phyloP scores from a whole-genome alignment of 2,888 invertebrate genomes.

The Chrysotoxum bicinctum region DNA sequence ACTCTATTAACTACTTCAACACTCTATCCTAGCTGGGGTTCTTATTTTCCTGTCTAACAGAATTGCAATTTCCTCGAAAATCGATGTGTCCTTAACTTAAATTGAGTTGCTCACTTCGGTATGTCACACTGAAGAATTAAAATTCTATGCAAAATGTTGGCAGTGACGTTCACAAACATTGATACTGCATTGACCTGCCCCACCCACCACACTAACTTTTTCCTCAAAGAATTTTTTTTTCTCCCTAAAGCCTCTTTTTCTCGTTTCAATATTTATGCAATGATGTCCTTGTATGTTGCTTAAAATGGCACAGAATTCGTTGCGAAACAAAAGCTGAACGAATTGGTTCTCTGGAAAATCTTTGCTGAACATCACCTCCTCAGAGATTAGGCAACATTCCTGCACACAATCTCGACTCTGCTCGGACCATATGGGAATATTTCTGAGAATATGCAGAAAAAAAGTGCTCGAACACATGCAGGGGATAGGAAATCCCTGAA shows the following conservation, averaged over 20 bases:
- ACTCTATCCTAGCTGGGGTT: too few species aligned
- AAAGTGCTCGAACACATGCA: background rate
- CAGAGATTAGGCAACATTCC: conserved; percentile 30
- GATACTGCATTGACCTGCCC: background rate
- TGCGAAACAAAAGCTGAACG: conserved; percentile 18
- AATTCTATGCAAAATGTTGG: background rate
- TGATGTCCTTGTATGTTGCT: conserved; percentile 21
- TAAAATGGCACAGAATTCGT: conserved; percentile 23
- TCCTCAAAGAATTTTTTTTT: background rate
- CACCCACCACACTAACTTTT: background rate
- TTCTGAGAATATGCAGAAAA: background rate
- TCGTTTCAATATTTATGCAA: conserved; percentile 24
- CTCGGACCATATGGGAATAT: background rate
- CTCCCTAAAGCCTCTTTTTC: background rate
- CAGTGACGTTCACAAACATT: conserved; percentile 2
- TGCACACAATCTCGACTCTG: background rate
- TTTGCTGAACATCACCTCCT: background rate
- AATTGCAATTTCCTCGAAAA: background rate
- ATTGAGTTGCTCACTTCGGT: background rate
- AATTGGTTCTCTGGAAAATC: conserved; percentile 30
- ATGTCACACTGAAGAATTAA: background rate
- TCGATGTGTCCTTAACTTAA: background rate
- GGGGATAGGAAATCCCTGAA: conserved; percentile 45
- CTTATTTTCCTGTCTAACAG: background rate
- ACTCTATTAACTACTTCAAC: too few species aligned